Base-by-base conservation (phyloP, 2,797 vertebrate genomes). In the Syndactyla subalaris region DNA sequence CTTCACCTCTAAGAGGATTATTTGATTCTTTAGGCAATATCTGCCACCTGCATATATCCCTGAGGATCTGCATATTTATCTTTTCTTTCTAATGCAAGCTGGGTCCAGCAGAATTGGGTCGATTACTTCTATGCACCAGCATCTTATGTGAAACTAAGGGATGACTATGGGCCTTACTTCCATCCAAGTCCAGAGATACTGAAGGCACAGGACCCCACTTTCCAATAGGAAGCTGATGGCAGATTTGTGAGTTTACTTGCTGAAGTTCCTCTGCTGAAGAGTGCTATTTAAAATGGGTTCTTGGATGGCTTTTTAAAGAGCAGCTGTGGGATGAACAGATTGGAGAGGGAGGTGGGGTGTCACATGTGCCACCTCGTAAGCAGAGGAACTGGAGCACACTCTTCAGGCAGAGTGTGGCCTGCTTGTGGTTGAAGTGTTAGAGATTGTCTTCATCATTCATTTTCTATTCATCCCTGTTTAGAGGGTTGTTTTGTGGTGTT, bases 401-500 rank as follows among this genome's bases (percentile, higher is more conserved):
- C 11, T 70, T 38, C 24, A 72, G 62, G 34, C 49, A 48, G 7
- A 20, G 21, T 38, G 27, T 90, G 57, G 49, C 45, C 71, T 67
- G 48, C 26, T 67, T 94, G 63, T 73, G 24, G 39, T 57, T 30
- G 21, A 79, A 41, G 61, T 71, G n/a, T 77, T 96, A 34, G 41
- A 77, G 49, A 63, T 61, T 29, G 12, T 30, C 27, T 83, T 88
- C 34, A 12, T 77, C 6, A 20, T 67, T 85, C 12, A 20, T 83
- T 54, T 36, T 59, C 18, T 86, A 3, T 46, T 88, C 29, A 59
- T 54, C 18, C 10, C 16, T 67, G 10, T 36, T 63, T 75, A 36
- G 34, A 79, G 3, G 1, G 17, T 21, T 19, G 51, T 16, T 5
- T 10, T 0, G 0, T 39, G 12, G n/a, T 34, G 11, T 27, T 49